phyloP scores from a whole-genome alignment of 2,113 vertebrate genomes.

The Panthera leo region DNA sequence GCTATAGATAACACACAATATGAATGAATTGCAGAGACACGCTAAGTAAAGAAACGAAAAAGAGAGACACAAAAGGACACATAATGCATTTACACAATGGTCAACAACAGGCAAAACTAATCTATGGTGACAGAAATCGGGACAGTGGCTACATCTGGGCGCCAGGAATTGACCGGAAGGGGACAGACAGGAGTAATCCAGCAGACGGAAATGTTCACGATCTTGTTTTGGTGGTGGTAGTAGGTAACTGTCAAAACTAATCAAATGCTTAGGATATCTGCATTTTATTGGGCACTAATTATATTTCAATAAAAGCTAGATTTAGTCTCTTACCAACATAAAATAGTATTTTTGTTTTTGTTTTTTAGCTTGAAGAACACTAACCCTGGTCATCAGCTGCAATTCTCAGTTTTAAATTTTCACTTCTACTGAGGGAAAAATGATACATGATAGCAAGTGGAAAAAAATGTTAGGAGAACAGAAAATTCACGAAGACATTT shows the following conservation, averaged over 20 bases:
- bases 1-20: background rate
- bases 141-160: background rate
- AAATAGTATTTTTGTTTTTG: constrained; percentile 40
- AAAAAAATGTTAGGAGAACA: constrained; percentile 44
- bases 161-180: background rate
- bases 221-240: background rate
- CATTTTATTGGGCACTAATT: background rate
- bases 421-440: constrained; percentile 19
- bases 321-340: constrained; percentile 39
- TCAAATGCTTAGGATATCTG: background rate
- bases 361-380: constrained; percentile 66
- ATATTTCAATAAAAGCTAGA: background rate
- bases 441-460: background rate
- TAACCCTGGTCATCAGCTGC: constrained; percentile 65
- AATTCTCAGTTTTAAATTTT: constrained; percentile 72
- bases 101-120: background rate
- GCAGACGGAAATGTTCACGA: background rate
- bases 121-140: background rate
- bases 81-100: too few relatives aligned
- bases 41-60: background rate
- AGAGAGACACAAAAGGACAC: background rate
- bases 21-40: background rate
- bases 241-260: background rate
- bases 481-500: constrained; percentile 25
- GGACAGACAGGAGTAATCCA: background rate